Conservation (phyloP, 37 sponge, comb jelly and placozoan species). For the Hexactinellida sp. region DNA sequence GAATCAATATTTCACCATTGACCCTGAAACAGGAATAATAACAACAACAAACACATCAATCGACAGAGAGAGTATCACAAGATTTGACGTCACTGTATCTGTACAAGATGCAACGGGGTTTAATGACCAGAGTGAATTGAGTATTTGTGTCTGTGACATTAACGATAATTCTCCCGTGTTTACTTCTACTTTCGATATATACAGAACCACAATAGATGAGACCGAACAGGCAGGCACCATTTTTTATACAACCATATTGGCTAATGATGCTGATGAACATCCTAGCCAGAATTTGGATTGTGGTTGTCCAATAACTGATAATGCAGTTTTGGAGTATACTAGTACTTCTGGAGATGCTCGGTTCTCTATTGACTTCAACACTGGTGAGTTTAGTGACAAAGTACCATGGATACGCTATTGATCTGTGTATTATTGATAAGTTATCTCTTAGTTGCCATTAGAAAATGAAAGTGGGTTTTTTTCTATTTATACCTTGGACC, state of each 20-base stretch:
- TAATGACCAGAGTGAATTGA: not conserved
- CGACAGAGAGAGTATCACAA: not conserved
- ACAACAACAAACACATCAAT: not conserved
- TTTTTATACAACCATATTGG: not conserved
- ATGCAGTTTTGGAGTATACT: constrained; percentile 28
- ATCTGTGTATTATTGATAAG: too few species aligned
- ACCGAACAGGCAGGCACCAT: not conserved
- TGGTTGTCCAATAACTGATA: constrained; percentile 3
- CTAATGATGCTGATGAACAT: not conserved
- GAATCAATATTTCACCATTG: not conserved
- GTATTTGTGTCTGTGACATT: constrained; percentile 14
- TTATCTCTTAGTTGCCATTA: too few species aligned
- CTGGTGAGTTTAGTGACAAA: not conserved
- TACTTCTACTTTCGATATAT: not conserved
- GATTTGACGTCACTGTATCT: not conserved
- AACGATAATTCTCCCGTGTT: not conserved
- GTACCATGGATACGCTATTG: too few species aligned
- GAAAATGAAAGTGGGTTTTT: too few species aligned
- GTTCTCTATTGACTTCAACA: not conserved
- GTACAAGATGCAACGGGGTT: not conserved
- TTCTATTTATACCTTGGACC: too few species aligned
- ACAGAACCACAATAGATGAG: not conserved
- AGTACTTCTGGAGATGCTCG: not conserved
- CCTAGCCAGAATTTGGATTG: not conserved
- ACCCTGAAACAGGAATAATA: not conserved